A percentile compares a stretch with the other conserved stretches of the same genome.
phyloP scores from a whole-genome alignment of 2,797 vertebrate genomes.

The Acanthornis magna region DNA sequence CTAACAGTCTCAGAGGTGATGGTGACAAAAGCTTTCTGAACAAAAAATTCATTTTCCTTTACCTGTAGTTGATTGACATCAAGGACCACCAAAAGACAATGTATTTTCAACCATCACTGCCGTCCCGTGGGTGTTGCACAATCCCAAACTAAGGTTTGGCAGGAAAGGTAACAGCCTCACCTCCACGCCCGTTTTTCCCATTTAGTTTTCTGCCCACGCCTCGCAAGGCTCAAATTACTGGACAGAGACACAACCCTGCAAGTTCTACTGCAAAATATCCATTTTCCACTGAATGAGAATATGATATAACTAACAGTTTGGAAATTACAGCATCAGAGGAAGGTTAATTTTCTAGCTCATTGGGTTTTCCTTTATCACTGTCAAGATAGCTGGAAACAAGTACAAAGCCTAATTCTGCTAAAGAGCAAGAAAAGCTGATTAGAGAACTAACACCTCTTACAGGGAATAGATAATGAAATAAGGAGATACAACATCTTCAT shows the following conservation, averaged over 20 bases:
- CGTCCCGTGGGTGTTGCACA: rapidly evolving
- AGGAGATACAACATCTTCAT: slow-evolving; percentile 22
- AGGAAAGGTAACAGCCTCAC: not conserved
- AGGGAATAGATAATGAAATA: slow-evolving; percentile 62
- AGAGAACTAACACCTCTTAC: slow-evolving; percentile 38
- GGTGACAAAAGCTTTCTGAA: not conserved
- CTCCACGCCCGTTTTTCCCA: rapidly evolving
- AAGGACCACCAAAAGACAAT: rapidly evolving
- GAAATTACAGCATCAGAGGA: slow-evolving; percentile 56
- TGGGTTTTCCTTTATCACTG: slow-evolving; percentile 42
- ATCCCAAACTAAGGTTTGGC: not conserved
- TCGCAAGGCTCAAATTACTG: not conserved
- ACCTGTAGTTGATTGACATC: not conserved
- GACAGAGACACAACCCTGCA: not conserved
- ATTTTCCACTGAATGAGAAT: slow-evolving; percentile 28
- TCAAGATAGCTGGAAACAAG: slow-evolving; percentile 36
- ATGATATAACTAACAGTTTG: slow-evolving; percentile 44
- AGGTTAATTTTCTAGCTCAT: slow-evolving; percentile 68
- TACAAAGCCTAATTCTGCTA: slow-evolving; percentile 57
- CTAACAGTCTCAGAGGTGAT: not conserved
- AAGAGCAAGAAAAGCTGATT: slow-evolving; percentile 51
- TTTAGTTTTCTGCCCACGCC: not conserved
- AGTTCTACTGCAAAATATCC: not conserved
- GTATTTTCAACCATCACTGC: not conserved
- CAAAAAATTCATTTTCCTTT: not conserved